Evolutionary conservation across 2,797 vertebrate species (phyloP).

Genomic region (Sternarchorhynchus goeldii): DNA sequence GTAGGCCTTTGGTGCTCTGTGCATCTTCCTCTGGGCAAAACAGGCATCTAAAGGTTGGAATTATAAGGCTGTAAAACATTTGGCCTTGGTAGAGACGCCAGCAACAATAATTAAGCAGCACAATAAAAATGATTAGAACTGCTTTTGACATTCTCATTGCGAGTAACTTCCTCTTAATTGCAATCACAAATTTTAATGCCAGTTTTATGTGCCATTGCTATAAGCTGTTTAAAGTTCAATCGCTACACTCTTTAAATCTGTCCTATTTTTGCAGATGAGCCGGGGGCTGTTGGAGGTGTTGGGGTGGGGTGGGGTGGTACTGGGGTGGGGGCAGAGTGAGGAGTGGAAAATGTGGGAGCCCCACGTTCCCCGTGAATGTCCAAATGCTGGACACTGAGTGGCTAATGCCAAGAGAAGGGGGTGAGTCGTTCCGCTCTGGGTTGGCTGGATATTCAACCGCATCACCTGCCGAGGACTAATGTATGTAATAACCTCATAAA

Average conservation of each 20-base stretch:
- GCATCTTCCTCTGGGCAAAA: slow-evolving; percentile 45
- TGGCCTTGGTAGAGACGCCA: slow-evolving; percentile 63
- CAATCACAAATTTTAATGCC: slow-evolving; percentile 86
- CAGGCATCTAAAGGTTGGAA: slow-evolving; percentile 74
- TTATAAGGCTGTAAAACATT: slow-evolving; percentile 77
- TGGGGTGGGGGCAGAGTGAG: no score
- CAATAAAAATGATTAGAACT: slow-evolving; percentile 86
- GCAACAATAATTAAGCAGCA: slow-evolving; percentile 78
- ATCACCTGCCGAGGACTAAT: slow-evolving; percentile 85
- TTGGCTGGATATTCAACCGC: slow-evolving; percentile 78
- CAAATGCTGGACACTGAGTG: slow-evolving; percentile 62
- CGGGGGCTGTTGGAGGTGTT: slow-evolving; percentile 40
- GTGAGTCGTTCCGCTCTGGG: slow-evolving; percentile 68
- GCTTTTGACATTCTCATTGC: slow-evolving; percentile 83
- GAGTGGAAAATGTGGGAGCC: slow-evolving; percentile 25
- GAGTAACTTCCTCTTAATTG: slow-evolving; percentile 82
- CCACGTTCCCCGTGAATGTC: slow-evolving; percentile 58
- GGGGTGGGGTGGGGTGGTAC: no score
- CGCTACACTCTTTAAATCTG: slow-evolving; percentile 81
- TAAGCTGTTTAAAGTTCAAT: slow-evolving; percentile 85
- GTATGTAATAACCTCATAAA: slow-evolving; percentile 87
- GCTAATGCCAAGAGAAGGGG: slow-evolving; percentile 70
- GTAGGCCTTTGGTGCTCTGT: slow-evolving; percentile 11
- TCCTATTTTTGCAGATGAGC: slow-evolving; percentile 72
- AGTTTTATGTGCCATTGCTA: slow-evolving; percentile 82